Conservation (phyloP, 2,888 invertebrate species). For the Drosophila kuntzei region DNA sequence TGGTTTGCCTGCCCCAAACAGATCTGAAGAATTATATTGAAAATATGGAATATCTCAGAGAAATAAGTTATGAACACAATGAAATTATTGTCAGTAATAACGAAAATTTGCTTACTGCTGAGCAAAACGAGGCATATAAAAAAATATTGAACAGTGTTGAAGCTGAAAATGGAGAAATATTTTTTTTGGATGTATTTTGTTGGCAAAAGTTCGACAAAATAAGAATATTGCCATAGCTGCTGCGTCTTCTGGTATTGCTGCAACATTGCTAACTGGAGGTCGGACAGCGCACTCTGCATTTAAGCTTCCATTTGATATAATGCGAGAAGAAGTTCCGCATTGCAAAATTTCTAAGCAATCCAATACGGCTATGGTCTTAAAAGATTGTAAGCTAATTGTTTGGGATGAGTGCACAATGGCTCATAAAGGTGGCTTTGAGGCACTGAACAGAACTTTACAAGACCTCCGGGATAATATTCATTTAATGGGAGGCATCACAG, state of each 20-base stretch:
- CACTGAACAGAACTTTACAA: neutral
- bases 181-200: neutral
- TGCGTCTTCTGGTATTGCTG: neutral
- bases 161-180: neutral
- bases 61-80: too few relatives aligned
- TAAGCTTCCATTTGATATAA: neutral
- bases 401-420: too few relatives aligned
- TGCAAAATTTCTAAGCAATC: neutral
- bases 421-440: too few relatives aligned
- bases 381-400: too few relatives aligned
- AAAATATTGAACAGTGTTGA: too few relatives aligned
- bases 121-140: too few relatives aligned
- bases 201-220: neutral
- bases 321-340: neutral
- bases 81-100: too few relatives aligned
- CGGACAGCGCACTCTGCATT: neutral
- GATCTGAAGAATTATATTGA: neutral
- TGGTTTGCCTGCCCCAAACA: neutral
- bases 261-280: neutral
- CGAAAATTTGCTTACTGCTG: too few relatives aligned
- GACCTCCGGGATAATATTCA: neutral
- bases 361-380: neutral
- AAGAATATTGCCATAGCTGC: slow-evolving; percentile 1
- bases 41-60: neutral
- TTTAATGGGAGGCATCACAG: neutral